Base-by-base conservation (phyloP, 1,140 invertebrate species). In the Doryteuthis pealeii region DNA sequence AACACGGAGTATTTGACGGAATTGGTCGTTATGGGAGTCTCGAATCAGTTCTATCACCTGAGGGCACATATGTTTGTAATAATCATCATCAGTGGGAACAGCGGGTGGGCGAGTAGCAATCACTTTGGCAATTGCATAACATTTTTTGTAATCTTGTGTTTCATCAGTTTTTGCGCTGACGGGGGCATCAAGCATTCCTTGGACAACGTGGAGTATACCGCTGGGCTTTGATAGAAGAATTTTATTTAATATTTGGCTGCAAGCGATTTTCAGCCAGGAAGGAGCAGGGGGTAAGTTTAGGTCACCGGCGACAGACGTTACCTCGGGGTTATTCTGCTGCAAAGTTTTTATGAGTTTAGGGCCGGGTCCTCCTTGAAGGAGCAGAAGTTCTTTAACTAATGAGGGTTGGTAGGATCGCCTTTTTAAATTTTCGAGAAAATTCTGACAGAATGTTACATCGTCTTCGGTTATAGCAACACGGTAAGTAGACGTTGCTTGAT, bases 371-470 rank as follows among this genome's bases (percentile, higher is more conserved):
- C 91, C 91, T 84, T 91, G 90, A 69, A 94, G 87, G 30, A 92
- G 82, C 88, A 94, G 89, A 15, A 93, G 87, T 87, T 93, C 92
- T 86, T 91, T 92, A 76, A 94, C 91, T 45, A 92, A 85, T 62
- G 90, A 83, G 43, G 90, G 88, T 73, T 90, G 89, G 79, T 92
- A 91, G 69, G 90, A 90, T 72, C 89, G 90, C 49, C 79, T 81
- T 26, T 92, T 84, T 30, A 93, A 82, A 76, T 89, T 79, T 69
- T 90, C 73, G 77, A 93, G 88, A 71, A 89, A 84, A 45, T 77
- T 66, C 76, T 85, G 77, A 84, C 91, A 93, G 77, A 77, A 81
- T 31, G 70, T 32, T 49, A 75, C 33, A 91, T 92, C 86, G 91
- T 91, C 70, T 88, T 90, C 32, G 93, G 80, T 72, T 66, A 78